Evolutionary conservation across 2,888 invertebrate genomes (phyloP).

Genomic region (Epirrita christyi): DNA sequence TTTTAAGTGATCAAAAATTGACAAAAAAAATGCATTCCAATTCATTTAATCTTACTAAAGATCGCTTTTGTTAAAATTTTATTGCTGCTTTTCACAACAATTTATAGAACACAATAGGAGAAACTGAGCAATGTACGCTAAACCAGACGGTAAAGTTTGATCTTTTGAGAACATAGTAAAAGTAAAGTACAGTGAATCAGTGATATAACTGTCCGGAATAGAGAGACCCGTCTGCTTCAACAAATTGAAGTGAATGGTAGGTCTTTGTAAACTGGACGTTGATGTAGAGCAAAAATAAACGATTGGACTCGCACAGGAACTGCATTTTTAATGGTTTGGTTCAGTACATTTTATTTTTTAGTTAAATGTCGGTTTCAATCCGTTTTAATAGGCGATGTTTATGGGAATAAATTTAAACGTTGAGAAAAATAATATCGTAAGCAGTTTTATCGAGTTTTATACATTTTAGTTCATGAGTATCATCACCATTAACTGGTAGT

Average conservation of each 20-base stretch:
- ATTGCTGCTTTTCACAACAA: conserved; percentile 21
- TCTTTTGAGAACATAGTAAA: conserved; percentile 25
- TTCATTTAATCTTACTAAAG: neutral
- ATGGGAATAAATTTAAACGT: neutral
- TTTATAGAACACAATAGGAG: neutral
- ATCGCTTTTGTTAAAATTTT: conserved; percentile 4
- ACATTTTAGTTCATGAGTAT: no score
- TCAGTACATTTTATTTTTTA: conserved; percentile 41
- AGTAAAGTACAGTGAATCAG: conserved; percentile 43
- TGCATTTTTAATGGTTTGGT: conserved; percentile 40
- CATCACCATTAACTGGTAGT: no score
- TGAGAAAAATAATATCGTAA: neutral
- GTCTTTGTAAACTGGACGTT: conserved; percentile 30
- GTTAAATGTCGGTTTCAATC: neutral
- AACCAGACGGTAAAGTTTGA: neutral
- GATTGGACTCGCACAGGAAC: conserved; percentile 34
- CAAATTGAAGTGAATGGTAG: conserved; percentile 9
- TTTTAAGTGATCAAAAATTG: conserved; percentile 22
- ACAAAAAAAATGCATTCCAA: conserved; percentile 14
- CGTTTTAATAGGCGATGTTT: neutral
- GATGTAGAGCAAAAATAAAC: conserved; percentile 50
- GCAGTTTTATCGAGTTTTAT: no score
- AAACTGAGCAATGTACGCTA: conserved; percentile 33
- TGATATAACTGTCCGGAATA: conserved; percentile 48
- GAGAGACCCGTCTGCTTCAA: conserved; percentile 24